phyloP scores from a whole-genome alignment of 2,113 vertebrate genomes.

The Erythrocebus patas region DNA sequence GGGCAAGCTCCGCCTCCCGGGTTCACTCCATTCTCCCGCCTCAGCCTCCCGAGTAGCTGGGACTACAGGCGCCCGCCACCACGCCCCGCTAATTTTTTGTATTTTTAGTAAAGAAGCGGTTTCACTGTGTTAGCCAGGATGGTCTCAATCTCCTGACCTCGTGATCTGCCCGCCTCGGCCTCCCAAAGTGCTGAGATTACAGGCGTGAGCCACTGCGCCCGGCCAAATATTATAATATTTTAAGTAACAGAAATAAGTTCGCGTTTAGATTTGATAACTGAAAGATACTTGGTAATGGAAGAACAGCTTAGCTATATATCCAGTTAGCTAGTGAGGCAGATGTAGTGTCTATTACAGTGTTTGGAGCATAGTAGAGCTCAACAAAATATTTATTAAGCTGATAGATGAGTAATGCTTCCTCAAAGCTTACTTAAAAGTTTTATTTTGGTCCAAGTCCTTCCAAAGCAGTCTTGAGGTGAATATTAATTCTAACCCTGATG shows the following conservation, averaged over 20 bases:
- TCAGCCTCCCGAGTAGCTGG: too few relatives aligned
- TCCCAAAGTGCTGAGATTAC: too few relatives aligned
- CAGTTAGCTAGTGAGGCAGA: neutral
- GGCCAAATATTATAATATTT: neutral
- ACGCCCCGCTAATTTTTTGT: too few relatives aligned
- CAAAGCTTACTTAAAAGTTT: neutral
- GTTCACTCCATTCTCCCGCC: too few relatives aligned
- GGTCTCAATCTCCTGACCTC: too few relatives aligned
- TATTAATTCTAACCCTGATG: neutral
- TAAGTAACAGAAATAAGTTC: neutral
- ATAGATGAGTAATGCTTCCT: neutral
- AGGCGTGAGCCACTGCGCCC: too few relatives aligned
- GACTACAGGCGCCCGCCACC: too few relatives aligned
- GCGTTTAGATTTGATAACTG: neutral
- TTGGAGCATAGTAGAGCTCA: neutral
- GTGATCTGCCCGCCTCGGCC: too few relatives aligned
- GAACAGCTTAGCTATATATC: neutral
- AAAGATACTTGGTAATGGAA: neutral
- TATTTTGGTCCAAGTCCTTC: neutral
- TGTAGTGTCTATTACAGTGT: rapidly evolving
- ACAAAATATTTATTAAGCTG: neutral
- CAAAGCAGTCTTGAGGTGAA: neutral
- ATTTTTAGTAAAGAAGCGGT: too few relatives aligned
- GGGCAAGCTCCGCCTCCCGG: too few relatives aligned
- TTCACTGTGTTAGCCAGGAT: too few relatives aligned